phyloP scores from a whole-genome alignment of 2,113 vertebrate genomes.

The Hirundichthys speculiger region DNA sequence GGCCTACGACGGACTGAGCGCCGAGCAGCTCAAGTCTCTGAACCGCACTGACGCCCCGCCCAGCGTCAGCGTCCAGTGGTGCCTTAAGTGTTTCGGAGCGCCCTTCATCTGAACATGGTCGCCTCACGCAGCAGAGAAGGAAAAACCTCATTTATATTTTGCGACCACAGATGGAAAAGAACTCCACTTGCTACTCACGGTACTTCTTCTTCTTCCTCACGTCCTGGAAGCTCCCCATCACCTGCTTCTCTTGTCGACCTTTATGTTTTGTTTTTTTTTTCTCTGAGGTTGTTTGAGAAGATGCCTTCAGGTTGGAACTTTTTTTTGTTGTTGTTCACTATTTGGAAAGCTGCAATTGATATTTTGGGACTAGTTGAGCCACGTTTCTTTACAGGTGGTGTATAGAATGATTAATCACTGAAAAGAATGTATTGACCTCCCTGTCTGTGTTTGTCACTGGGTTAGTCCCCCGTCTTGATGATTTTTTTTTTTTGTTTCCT shows the following conservation, averaged over 20 bases:
- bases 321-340: slow-evolving; percentile 35
- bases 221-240: slow-evolving; percentile 30
- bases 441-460: neutral
- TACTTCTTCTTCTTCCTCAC: slow-evolving; percentile 55
- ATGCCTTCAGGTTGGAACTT: slow-evolving; percentile 12
- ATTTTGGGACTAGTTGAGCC: slow-evolving; percentile 21
- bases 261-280: neutral
- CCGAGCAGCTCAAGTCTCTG: slow-evolving; percentile 86
- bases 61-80: slow-evolving; percentile 85
- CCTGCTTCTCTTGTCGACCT: slow-evolving; percentile 7
- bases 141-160: neutral
- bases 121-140: neutral
- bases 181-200: slow-evolving; percentile 45
- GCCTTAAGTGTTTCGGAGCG: slow-evolving; percentile 90
- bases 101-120: slow-evolving; percentile 84
- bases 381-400: slow-evolving; percentile 37
- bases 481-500: neutral
- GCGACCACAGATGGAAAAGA: neutral
- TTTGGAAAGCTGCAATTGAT: slow-evolving; percentile 22
- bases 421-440: slow-evolving; percentile 45
- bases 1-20: slow-evolving; percentile 85
- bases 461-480: neutral
- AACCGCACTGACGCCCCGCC: slow-evolving; percentile 88
- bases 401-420: slow-evolving; percentile 45
- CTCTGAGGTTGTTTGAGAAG: slow-evolving; percentile 27